Evolutionary conservation across 1,140 invertebrate species (phyloP), one percentile per base, ranked within the genome.

Genomic region (Anoplolepis gracilipes): DNA sequence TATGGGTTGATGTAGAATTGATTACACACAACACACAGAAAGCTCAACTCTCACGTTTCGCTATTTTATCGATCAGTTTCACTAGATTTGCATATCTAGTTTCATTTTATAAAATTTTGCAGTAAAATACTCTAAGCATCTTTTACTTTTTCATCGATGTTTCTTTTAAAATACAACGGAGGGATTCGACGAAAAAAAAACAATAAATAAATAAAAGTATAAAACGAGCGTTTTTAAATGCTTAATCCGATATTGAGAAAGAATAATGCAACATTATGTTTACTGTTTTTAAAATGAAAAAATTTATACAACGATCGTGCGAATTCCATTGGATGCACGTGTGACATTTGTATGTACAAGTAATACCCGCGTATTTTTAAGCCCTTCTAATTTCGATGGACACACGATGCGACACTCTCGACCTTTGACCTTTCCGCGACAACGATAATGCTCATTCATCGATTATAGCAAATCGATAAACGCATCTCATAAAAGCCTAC

Each of bases 391-490:
- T 73, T 84, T 87, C 73, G 13, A 73, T 39, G 69, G 65, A 28
- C 22, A 55, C 46, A 49, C 46, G 42, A 46, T 4, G 25, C 33
- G 33, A 25, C 22, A 1, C 8, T 53, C 22, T 10, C 28, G 67
- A 90, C 85, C 88, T 55, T n/a, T 70, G 61, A 90, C 85, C 88
- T 89, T 89, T 90, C 4, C 25, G 22, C 72, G 39, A 69, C 57
- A 33, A 28, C 13, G 72, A 49, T 30, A 39, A 33, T 62, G 72
- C 36, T 87, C 85, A 11, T 77, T 76, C 85, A 33, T 82, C 53
- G 78, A 73, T 82, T 82, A 82, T 73, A 82, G 67, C 39, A 82
- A 82, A 82, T 82, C 78, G 78, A 82, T 82, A 5, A 61, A 61
- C 67, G 53, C 55, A 59, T 82, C 53, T 28, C 7, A 16, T 16